These are phyloP conservation scores for Saguinus imperator DNA, from an alignment of 2,113 vertebrate species.

Conservation along the genomic window DNA sequence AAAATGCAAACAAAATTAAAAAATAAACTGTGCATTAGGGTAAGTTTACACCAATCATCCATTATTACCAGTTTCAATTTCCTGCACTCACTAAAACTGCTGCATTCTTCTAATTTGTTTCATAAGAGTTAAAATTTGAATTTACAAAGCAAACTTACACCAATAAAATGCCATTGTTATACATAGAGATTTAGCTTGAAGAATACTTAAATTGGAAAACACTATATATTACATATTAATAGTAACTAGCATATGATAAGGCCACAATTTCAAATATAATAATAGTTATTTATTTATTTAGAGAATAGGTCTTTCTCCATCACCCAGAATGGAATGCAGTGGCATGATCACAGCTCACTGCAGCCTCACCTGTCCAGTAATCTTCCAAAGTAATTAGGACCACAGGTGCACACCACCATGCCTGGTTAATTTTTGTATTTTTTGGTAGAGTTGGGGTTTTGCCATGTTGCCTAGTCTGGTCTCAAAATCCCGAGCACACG, in stretches of 20 bases:
- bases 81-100: conserved; percentile 17
- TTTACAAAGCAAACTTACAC: conserved; percentile 6
- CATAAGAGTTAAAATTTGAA: neutral
- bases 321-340: too few relatives aligned
- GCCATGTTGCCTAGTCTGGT: too few relatives aligned
- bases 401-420: too few relatives aligned
- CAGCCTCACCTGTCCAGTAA: too few relatives aligned
- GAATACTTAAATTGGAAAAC: neutral
- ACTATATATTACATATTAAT: neutral
- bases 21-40: neutral
- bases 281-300: neutral
- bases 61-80: conserved; percentile 13
- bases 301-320: too few relatives aligned
- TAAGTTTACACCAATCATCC: neutral
- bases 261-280: neutral
- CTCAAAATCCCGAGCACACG: too few relatives aligned
- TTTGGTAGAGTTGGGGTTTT: too few relatives aligned
- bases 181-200: neutral
- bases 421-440: too few relatives aligned
- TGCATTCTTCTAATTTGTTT: neutral
- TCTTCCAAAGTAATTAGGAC: too few relatives aligned
- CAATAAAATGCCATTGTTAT: neutral
- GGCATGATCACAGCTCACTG: too few relatives aligned
- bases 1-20: conserved; percentile 15
- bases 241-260: neutral